These are phyloP conservation scores for Heloderma charlesbogerti DNA, from an alignment of 2,113 vertebrate species.

Conservation along the genomic window DNA sequence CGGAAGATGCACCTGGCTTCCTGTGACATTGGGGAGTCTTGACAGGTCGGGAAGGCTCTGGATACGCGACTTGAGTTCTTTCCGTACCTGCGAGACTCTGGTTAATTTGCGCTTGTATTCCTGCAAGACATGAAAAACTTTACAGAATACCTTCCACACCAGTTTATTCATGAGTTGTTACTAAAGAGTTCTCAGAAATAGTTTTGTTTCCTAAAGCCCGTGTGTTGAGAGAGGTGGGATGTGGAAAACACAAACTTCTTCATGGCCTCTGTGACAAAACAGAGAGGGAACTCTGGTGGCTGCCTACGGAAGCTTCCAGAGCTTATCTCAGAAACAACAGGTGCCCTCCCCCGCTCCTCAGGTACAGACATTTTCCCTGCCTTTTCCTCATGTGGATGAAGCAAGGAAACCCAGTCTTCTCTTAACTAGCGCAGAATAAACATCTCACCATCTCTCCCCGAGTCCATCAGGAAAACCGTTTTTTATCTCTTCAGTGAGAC, in stretches of 20 bases:
- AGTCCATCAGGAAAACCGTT: background rate
- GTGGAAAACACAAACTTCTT: background rate
- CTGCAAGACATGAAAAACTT: constrained; percentile 79
- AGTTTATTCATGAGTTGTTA: background rate
- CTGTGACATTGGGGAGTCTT: constrained; percentile 88
- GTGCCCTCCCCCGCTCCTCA: too few relatives aligned
- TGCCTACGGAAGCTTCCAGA: background rate
- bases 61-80: constrained; percentile 94
- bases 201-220: too few relatives aligned
- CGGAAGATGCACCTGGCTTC: constrained; percentile 85
- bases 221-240: background rate
- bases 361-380: background rate
- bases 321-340: background rate
- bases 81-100: constrained; percentile 93
- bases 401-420: background rate
- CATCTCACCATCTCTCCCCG: background rate
- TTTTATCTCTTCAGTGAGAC: background rate
- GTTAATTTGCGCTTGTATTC: constrained; percentile 97
- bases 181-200: background rate
- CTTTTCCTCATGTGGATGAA: background rate
- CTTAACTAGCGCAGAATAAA: too few relatives aligned
- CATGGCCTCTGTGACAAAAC: background rate
- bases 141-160: constrained; percentile 31
- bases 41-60: constrained; percentile 92
- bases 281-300: background rate